Base-by-base conservation (phyloP, 37 sponge, comb jelly and placozoan species). In the Spongilla lacustris region DNA sequence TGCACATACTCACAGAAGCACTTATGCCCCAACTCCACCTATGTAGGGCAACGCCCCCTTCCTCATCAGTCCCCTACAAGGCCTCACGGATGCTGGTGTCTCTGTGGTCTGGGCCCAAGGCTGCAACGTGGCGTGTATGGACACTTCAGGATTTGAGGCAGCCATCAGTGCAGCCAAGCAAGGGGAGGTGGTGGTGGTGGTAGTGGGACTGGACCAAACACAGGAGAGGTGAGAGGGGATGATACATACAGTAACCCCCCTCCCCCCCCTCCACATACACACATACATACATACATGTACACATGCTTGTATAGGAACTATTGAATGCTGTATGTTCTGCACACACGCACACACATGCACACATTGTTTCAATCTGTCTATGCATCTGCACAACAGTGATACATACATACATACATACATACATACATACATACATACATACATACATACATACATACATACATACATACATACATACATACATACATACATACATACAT, bases 21-120 rank as follows among this genome's bases (percentile, higher is more conserved):
- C 46, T 10, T 8, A 46, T 46, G 8, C 46, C n/a, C n/a, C n/a
- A n/a, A n/a, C n/a, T n/a, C 4, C 46, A 46, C 46, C 4, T 8
- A 46, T 69, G 19, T 67, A 95, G 92, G 95, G 92, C 12, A 86
- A 71, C 46, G 92, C 95, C 24, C 95, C 95, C 23, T 95, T 68
- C 29, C 77, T 95, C 38, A 92, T 95, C 48, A 89, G 90, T 73
- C 95, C 95, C 5, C 38, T 89, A 67, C 68, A 77, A 67, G 95
- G 92, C 17, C 67, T 95, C 6, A 73, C 85, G 76, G 48, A 84
- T 13, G 38, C 75, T 36, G 85, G 84, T 25, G 74, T 71, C 17
- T 23, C 72, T 32, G 87, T 92, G 22, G 37, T 73, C 8, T 84
- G 77, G 11, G 87, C 84, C 38, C 41, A 66, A 29, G 95, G 95